phyloP scores from a whole-genome alignment of 2,888 invertebrate genomes.

The Prenolepis imparis region DNA sequence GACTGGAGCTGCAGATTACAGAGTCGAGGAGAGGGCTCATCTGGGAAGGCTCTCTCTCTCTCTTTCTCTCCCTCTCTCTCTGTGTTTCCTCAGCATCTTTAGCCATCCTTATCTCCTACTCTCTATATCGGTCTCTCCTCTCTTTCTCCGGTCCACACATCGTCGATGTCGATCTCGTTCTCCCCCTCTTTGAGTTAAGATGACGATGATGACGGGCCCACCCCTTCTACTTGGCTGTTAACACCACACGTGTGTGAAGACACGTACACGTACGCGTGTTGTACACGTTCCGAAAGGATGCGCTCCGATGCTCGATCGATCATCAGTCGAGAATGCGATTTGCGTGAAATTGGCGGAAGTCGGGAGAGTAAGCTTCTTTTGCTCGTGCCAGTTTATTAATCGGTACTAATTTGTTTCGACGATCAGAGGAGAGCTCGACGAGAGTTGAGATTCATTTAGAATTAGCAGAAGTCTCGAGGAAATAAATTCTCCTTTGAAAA shows the following conservation, averaged over 20 bases:
- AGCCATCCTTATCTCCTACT: conserved; percentile 53
- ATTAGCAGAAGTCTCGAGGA: background rate
- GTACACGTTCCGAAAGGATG: conserved; percentile 39
- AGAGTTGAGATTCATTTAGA: background rate
- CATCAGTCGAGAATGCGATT: conserved; percentile 46
- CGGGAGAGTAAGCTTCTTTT: conserved; percentile 43
- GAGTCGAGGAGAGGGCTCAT: conserved; percentile 78
- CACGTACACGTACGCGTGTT: conserved; percentile 32
- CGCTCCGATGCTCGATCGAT: conserved; percentile 44
- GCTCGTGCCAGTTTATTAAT: conserved; percentile 40
- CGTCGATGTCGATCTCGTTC: conserved; percentile 56
- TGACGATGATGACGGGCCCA: conserved; percentile 60
- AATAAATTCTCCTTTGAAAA: background rate
- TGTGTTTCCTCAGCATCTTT: conserved; percentile 58
- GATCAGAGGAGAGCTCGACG: background rate
- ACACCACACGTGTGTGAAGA: conserved; percentile 53
- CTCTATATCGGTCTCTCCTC: conserved; percentile 52
- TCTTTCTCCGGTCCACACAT: conserved; percentile 56
- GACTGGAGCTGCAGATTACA: conserved; percentile 80
- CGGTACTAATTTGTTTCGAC: conserved; percentile 30
- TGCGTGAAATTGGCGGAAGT: conserved; percentile 51
- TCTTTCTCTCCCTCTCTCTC: conserved; percentile 40
- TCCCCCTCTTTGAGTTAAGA: conserved; percentile 62
- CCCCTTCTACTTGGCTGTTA: conserved; percentile 66
- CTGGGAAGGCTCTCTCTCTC: conserved; percentile 66